Evolutionary conservation across 2,113 vertebrate species (phyloP).

Genomic region (Aleadryas rufinucha): DNA sequence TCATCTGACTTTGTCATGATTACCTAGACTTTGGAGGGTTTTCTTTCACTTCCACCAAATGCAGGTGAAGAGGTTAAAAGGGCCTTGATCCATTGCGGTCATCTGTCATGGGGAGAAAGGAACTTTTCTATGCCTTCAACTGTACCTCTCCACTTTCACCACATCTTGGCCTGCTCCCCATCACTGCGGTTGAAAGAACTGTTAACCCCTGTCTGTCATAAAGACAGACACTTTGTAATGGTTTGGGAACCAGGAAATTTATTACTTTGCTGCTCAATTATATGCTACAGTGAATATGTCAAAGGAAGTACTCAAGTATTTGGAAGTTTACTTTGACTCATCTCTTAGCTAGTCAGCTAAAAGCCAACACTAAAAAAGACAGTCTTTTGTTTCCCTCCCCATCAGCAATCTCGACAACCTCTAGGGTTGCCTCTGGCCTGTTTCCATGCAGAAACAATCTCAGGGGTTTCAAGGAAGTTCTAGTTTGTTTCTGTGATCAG

Average conservation of each 20-base stretch:
- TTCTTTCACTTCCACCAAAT: not conserved
- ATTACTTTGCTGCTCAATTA: not conserved
- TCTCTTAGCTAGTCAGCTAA: not conserved
- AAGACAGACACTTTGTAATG: not conserved
- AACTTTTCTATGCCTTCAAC: not conserved
- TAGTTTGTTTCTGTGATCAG: not conserved
- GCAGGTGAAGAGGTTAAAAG: not conserved
- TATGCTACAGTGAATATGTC: not conserved
- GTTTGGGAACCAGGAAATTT: not conserved
- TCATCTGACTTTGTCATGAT: not conserved
- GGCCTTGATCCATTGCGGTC: not conserved
- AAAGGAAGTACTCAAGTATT: not conserved
- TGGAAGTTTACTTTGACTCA: constrained; percentile 17
- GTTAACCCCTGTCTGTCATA: not conserved
- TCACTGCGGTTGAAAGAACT: fast-evolving
- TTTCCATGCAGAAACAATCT: not conserved
- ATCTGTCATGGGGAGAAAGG: not conserved
- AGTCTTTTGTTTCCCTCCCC: not conserved
- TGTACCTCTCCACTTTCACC: not conserved
- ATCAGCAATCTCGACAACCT: not conserved
- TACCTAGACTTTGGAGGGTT: not conserved
- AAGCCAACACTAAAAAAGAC: not conserved
- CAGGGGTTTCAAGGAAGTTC: not conserved
- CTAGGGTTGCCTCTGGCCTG: not conserved
- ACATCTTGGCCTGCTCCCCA: not conserved